These are phyloP conservation scores for Eulemur macaco DNA, from an alignment of 2,113 vertebrate species.

Conservation along the genomic window DNA sequence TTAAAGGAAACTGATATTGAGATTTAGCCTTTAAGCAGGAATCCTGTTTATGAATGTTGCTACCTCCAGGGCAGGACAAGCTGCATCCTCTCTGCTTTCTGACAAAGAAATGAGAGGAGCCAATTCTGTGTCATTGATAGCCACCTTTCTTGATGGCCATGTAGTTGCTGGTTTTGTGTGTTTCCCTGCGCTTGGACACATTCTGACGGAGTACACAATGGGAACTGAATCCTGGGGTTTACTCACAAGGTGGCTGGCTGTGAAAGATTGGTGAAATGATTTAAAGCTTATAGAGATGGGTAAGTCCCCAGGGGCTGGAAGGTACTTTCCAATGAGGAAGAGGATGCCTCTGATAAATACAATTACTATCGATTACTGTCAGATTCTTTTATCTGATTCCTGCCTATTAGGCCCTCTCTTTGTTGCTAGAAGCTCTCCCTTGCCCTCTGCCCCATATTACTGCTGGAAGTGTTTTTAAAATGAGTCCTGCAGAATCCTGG, in stretches of 20 bases:
- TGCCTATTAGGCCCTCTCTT: neutral
- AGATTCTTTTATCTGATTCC: constrained; percentile 52
- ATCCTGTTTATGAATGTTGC: neutral
- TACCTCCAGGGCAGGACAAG: neutral
- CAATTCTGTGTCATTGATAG: neutral
- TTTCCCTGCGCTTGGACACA: neutral
- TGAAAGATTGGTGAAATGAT: constrained; percentile 15
- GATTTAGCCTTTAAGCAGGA: neutral
- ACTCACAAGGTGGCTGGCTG: neutral
- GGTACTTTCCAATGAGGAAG: constrained; percentile 52
- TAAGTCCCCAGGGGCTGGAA: neutral
- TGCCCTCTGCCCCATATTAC: neutral
- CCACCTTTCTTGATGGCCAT: neutral
- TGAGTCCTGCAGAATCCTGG: neutral
- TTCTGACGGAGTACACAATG: neutral
- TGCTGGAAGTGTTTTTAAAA: constrained; percentile 25
- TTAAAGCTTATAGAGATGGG: constrained; percentile 27
- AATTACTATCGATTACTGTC: constrained; percentile 54
- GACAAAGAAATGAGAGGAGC: neutral
- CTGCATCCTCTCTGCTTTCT: neutral
- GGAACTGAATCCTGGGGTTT: neutral
- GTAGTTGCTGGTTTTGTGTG: neutral
- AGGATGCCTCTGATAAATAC: constrained; percentile 33
- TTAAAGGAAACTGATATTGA: neutral
- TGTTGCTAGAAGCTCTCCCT: neutral